A percentile compares a stretch with the other conserved stretches of the same genome.
Conservation (phyloP, 2,113 vertebrate genomes). For the Hemichromis elongatus region DNA sequence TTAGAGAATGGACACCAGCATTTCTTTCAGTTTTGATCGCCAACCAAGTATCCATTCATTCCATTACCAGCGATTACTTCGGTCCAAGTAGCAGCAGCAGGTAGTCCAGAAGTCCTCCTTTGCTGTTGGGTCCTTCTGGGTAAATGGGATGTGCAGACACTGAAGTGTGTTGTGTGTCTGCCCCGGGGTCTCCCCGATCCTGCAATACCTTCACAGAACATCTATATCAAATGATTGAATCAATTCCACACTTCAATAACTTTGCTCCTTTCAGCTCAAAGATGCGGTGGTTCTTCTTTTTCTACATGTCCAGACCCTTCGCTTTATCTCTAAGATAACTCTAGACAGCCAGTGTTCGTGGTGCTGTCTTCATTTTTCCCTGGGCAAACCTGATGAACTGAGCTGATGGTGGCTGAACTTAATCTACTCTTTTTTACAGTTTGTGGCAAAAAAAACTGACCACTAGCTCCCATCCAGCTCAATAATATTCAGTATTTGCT, state of each 20-base stretch:
- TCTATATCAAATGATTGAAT: background rate
- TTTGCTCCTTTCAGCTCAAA: background rate
- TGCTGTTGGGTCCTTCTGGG: background rate
- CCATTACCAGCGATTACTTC: background rate
- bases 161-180: background rate
- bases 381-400: background rate
- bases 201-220: background rate
- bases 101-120: background rate
- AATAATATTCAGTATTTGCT: background rate
- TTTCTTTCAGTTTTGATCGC: background rate
- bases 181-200: background rate
- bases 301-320: background rate
- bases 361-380: background rate
- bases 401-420: background rate
- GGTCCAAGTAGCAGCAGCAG: background rate
- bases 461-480: background rate
- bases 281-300: background rate
- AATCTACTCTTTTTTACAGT: background rate
- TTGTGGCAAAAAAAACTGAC: fast-evolving
- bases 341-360: background rate
- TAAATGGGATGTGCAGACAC: background rate
- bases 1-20: background rate
- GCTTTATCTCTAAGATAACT: background rate
- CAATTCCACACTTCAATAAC: background rate
- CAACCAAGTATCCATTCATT: background rate